These are phyloP conservation scores for Porites lutea DNA, from an alignment of 64 coral and sea anemone genomes.

Conservation along the genomic window DNA sequence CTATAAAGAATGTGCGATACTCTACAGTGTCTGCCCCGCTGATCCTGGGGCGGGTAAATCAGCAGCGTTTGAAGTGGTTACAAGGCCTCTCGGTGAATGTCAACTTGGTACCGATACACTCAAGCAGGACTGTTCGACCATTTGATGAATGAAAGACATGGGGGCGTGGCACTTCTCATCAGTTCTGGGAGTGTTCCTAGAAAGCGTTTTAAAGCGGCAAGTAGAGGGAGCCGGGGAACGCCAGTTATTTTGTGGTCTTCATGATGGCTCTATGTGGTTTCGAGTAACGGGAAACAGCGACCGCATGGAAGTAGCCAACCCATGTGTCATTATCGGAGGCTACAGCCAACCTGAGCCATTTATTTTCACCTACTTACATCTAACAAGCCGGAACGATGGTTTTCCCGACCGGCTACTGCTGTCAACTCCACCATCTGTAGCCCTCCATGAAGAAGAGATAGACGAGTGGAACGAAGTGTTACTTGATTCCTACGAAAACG, in stretches of 20 bases:
- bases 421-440: not conserved
- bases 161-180: not conserved
- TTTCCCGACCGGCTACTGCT: conserved; percentile 3
- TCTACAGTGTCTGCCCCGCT: not conserved
- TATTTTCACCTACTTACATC: not conserved
- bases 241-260: not conserved
- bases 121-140: conserved; percentile 11
- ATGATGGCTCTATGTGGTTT: not conserved
- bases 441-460: no score
- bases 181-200: conserved; percentile 28
- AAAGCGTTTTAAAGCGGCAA: conserved; percentile 4
- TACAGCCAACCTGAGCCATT: conserved; percentile 20
- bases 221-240: not conserved
- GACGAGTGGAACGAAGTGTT: no score
- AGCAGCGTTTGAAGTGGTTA: not conserved
- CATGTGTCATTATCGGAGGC: not conserved
- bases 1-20: not conserved
- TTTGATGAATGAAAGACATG: not conserved
- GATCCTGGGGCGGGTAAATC: conserved; percentile 24
- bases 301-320: not conserved
- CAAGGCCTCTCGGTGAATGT: not conserved
- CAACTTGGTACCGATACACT: not conserved
- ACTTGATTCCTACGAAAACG: no score
- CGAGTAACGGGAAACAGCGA: not conserved
- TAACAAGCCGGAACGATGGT: not conserved